Evolutionary conservation across 2,888 invertebrate species (phyloP).

Genomic region (Ophraella communa): DNA sequence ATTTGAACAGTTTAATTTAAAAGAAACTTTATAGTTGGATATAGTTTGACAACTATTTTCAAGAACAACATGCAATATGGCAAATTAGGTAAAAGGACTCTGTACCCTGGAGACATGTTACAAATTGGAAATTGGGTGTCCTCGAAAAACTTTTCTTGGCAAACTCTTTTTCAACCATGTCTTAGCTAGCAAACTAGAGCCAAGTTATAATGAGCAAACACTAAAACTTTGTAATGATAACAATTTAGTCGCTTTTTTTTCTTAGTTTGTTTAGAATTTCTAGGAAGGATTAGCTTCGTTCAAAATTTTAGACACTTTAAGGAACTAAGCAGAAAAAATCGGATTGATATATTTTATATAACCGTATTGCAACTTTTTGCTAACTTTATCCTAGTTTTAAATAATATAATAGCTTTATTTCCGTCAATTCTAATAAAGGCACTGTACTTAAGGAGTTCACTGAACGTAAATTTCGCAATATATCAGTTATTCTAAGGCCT

Average conservation of each 20-base stretch:
- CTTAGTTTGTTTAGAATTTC: no score
- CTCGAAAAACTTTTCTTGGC: background rate
- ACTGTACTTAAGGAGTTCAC: background rate
- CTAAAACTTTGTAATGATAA: constrained; percentile 15
- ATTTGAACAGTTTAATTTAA: no score
- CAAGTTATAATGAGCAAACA: constrained; percentile 25
- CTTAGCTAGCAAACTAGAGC: constrained; percentile 25
- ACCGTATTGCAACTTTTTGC: no score
- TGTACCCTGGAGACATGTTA: background rate
- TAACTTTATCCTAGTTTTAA: no score
- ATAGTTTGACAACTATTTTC: background rate
- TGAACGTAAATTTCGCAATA: background rate
- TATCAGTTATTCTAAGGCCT: background rate
- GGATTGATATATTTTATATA: no score
- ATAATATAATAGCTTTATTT: no score
- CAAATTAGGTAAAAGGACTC: background rate
- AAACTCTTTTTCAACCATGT: constrained; percentile 18
- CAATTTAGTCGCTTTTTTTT: constrained; percentile 18
- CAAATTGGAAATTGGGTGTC: constrained; percentile 1
- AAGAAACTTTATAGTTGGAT: background rate
- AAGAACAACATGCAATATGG: background rate
- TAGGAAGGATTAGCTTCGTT: background rate
- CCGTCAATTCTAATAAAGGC: no score
- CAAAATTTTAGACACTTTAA: background rate
- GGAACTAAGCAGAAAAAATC: no score